Evolutionary conservation across 2,888 invertebrate genomes (phyloP).

Genomic region (Allolobophora icterica): DNA sequence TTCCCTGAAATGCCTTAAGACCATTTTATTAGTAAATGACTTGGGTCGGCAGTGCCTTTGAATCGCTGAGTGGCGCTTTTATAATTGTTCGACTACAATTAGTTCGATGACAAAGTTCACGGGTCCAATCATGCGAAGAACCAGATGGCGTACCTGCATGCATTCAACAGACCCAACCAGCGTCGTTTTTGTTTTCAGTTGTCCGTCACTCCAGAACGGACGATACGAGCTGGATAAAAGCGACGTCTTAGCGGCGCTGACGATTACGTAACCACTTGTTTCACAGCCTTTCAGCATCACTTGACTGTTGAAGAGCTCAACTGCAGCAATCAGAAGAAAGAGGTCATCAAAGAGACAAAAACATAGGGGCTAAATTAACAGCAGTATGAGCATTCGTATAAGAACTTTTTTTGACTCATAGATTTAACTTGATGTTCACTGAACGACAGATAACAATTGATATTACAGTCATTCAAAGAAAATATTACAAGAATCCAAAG

Average conservation of each 20-base stretch:
- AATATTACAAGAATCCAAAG: no score
- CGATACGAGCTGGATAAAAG: conserved; percentile 86
- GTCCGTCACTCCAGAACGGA: conserved; percentile 85
- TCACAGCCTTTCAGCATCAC: conserved; percentile 90
- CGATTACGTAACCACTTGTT: conserved; percentile 93
- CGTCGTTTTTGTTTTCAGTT: conserved; percentile 88
- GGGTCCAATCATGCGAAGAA: no score
- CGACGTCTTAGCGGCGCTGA: conserved; percentile 94
- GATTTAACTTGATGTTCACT: conserved; percentile 9
- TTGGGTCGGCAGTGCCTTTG: no score
- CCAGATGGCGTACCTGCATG: conserved; percentile 76
- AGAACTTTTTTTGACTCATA: not conserved
- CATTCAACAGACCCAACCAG: conserved; percentile 94
- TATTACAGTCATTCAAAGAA: no score
- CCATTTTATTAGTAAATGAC: no score
- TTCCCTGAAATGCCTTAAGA: no score
- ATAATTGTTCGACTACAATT: no score
- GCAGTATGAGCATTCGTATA: not conserved
- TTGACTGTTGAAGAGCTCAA: conserved; percentile 90
- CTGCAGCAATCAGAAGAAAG: conserved; percentile 52
- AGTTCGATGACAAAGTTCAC: no score
- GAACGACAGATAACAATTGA: no score
- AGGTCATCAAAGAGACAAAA: not conserved
- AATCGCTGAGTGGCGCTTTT: no score
- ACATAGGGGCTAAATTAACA: not conserved